Base-by-base conservation (phyloP, 2,113 vertebrate species). In the Nymphicus hollandicus region DNA sequence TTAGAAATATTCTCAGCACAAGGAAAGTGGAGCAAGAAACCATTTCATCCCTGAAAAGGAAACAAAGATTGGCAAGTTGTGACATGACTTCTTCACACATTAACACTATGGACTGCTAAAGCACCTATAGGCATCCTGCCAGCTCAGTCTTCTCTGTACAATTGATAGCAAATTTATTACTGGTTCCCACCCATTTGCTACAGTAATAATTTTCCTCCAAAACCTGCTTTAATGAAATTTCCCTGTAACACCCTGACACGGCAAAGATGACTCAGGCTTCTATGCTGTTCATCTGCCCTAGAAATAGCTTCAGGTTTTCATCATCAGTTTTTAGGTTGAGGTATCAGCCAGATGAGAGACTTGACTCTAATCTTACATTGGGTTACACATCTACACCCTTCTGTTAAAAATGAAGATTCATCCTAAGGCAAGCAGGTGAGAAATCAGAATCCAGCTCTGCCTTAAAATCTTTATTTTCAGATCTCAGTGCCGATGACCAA, bases 131-230 rank as follows among this genome's bases (percentile, higher is more conserved):
- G 11, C 33, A 65, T 10, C 43, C 60, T 78, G 49, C 35, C 82
- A 61, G 23, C 58, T 81, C 63, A 41, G 6, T 64, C 29, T 47
- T 66, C 52, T 88, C 39, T 22, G 2, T 33, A 43, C 29, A 11
- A 13, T 2, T 27, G n/a, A 65, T 46, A 29, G 2, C 11, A 52
- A 86, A 35, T 9, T 60, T 24, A 37, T 8, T 64, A 41, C 29
- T 56, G 17, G 6, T 53, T 68, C 37, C 41, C 46, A 89, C 33
- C 24, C 35, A 50, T 81, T 72, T 73, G 41, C 37, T 73, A 10
- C 1, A 3, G 9, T 23, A 53, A 74, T 2, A 0, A 17, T 65
- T 63, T 58, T 10, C 17, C 23, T 6, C 9, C 1, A 2, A 49
- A 46, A 68, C 7, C 5, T 31, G 5, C n/a, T 85, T 55, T 63